Evolutionary conservation across 1,140 invertebrate species (phyloP).

Genomic region (Mercenaria mercenaria): DNA sequence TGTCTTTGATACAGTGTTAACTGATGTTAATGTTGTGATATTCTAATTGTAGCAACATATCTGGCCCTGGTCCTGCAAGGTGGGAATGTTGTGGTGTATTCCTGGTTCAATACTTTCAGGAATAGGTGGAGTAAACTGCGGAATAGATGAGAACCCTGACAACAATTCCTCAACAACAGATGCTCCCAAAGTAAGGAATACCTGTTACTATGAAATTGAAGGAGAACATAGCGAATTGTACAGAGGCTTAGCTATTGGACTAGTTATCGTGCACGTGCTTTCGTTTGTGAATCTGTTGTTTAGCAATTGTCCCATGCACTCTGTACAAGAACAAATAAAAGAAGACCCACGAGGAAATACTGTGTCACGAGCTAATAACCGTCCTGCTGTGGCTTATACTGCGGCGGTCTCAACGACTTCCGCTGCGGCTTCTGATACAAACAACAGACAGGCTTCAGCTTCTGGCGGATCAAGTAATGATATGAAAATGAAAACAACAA

Average conservation of each 20-base stretch:
- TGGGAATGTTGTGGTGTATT: not conserved
- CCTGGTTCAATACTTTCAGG: not conserved
- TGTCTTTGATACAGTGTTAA: too few species aligned
- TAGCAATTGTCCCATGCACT: not conserved
- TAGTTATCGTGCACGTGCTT: not conserved
- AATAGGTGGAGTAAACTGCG: not conserved
- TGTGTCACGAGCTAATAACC: not conserved
- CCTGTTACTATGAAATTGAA: not conserved
- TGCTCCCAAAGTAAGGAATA: not conserved
- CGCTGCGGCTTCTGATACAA: not conserved
- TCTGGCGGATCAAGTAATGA: not conserved
- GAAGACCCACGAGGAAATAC: not conserved
- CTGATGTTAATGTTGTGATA: too few species aligned
- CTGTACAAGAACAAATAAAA: not conserved
- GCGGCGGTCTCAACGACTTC: not conserved
- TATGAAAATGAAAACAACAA: not conserved
- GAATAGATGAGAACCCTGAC: not conserved
- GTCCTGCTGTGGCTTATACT: not conserved
- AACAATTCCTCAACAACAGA: not conserved
- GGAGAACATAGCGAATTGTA: not conserved
- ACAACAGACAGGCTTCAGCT: too few species aligned
- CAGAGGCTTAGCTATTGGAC: not conserved
- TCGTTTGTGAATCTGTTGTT: not conserved
- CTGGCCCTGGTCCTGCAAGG: not conserved
- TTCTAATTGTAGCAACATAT: too few species aligned